A percentile compares a stretch with the other conserved stretches of the same genome.
Conservation (phyloP, 2,888 invertebrate species). For the Sussaba pulchella region DNA sequence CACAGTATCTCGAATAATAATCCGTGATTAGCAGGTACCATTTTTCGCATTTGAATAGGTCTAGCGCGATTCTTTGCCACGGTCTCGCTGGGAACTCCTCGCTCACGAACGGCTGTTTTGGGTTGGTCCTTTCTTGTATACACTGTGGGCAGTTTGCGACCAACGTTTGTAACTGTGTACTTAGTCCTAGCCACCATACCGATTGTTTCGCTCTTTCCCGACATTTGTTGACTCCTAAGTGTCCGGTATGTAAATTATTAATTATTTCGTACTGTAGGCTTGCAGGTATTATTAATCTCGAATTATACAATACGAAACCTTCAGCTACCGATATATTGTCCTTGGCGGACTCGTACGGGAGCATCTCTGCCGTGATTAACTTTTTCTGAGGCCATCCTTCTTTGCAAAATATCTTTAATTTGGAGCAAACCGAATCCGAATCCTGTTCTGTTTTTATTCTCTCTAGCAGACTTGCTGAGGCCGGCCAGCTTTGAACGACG, state of each 20-base stretch:
- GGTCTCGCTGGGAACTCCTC: slow-evolving; percentile 61
- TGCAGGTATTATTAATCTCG: slow-evolving; percentile 64
- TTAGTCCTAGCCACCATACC: slow-evolving; percentile 68
- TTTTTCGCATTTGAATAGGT: slow-evolving; percentile 50
- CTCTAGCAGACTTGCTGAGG: slow-evolving; percentile 24
- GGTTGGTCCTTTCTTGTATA: slow-evolving; percentile 43
- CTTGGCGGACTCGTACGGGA: slow-evolving; percentile 42
- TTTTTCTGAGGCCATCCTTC: slow-evolving; percentile 55
- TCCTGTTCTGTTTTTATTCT: slow-evolving; percentile 53
- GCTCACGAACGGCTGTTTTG: slow-evolving; percentile 55
- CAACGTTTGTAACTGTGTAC: slow-evolving; percentile 48
- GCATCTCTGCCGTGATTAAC: slow-evolving; percentile 19
- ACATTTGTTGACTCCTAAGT: slow-evolving; percentile 63
- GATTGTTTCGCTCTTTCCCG: slow-evolving; percentile 59
- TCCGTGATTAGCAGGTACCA: slow-evolving; percentile 56
- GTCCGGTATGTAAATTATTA: slow-evolving; percentile 62
- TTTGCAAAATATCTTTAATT: slow-evolving; percentile 32
- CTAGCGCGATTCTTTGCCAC: slow-evolving; percentile 61
- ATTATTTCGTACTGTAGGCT: slow-evolving; percentile 62
- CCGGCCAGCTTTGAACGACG: slow-evolving; percentile 20
- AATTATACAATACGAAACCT: slow-evolving; percentile 58
- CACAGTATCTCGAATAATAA: slow-evolving; percentile 55
- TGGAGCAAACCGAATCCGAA: slow-evolving; percentile 44
- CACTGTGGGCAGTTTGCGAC: slow-evolving; percentile 55
- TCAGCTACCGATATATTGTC: slow-evolving; percentile 55